A percentile compares a stretch with the other conserved stretches of the same genome.
These are phyloP conservation scores for Columba guinea DNA, from an alignment of 2,797 vertebrate species.

Conservation along the genomic window DNA sequence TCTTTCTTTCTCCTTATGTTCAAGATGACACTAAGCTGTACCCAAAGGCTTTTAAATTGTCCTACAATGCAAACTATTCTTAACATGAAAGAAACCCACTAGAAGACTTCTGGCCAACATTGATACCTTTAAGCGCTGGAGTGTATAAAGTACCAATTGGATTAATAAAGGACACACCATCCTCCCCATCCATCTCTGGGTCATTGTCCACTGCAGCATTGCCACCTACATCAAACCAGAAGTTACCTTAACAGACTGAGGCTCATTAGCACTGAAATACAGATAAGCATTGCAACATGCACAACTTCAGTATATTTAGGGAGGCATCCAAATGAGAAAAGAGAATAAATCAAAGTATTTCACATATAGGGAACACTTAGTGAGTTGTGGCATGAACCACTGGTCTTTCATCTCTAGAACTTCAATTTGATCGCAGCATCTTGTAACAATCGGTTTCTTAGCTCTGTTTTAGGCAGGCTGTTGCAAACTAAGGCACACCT, in stretches of 20 bases:
- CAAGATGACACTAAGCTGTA: background rate
- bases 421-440: background rate
- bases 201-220: constrained; percentile 87
- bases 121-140: constrained; percentile 92
- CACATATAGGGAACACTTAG: background rate
- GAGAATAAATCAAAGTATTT: background rate
- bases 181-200: constrained; percentile 90
- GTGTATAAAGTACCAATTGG: constrained; percentile 87
- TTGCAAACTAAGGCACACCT: background rate
- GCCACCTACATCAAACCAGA: constrained; percentile 84
- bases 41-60: background rate
- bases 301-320: constrained; percentile 26
- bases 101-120: background rate
- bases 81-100: background rate
- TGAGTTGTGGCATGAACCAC: background rate
- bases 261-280: background rate
- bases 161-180: constrained; percentile 93
- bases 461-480: background rate
- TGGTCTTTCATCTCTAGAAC: background rate
- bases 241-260: constrained; percentile 62
- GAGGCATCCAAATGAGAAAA: constrained; percentile 56
- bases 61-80: background rate
- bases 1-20: background rate
- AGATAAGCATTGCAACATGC: constrained; percentile 45
- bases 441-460: background rate